A percentile compares a stretch with the other conserved stretches of the same genome.
phyloP scores from a whole-genome alignment of 2,797 vertebrate genomes.

The Pristis pectinata region DNA sequence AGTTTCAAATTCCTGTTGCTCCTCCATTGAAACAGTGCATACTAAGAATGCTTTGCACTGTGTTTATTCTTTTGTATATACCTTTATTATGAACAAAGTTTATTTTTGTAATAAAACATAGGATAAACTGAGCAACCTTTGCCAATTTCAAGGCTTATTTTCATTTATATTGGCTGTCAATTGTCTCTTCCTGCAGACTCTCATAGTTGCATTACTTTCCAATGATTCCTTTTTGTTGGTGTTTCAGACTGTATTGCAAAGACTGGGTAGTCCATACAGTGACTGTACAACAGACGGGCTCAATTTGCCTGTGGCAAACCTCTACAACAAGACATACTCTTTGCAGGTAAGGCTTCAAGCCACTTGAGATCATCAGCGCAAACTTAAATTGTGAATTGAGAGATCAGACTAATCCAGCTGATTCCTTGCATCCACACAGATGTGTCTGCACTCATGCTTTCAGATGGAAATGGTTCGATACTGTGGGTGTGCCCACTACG shows the following conservation, averaged over 20 bases:
- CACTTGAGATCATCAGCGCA: background rate
- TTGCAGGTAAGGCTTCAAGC: constrained; percentile 55
- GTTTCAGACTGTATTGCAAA: constrained; percentile 60
- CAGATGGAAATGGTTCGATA: constrained; percentile 62
- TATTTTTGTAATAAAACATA: background rate
- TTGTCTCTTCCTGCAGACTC: background rate
- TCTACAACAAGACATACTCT: constrained; percentile 64
- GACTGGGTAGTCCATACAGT: constrained; percentile 65
- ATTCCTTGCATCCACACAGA: constrained; percentile 48
- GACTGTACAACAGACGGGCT: constrained; percentile 59
- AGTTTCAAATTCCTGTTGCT: background rate
- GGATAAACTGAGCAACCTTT: background rate
- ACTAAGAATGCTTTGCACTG: too few relatives aligned
- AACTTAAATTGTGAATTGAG: too few relatives aligned
- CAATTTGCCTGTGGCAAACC: constrained; percentile 56
- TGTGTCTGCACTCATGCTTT: constrained; percentile 69
- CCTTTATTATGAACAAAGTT: too few relatives aligned
- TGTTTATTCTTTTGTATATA: too few relatives aligned
- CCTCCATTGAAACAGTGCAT: too few relatives aligned
- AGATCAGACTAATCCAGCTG: background rate
- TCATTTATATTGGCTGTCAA: background rate
- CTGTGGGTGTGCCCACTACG: constrained; percentile 64
- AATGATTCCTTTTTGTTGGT: background rate
- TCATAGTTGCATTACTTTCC: background rate
- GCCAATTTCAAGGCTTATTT: background rate